Conservation (phyloP, 2,113 vertebrate genomes). For the Vulpes ferrilata region DNA sequence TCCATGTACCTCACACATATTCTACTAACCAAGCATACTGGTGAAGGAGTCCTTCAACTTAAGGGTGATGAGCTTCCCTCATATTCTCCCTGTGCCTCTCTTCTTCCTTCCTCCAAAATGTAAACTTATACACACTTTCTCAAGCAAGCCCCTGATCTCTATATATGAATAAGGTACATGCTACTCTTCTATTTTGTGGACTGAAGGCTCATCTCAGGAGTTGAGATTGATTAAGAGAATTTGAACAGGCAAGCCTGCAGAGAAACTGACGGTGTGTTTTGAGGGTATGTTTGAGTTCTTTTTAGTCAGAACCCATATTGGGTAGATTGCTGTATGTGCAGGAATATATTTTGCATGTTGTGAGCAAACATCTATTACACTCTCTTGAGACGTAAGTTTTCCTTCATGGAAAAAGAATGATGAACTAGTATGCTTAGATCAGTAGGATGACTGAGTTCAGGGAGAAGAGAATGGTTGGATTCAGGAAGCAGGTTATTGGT, state of each 20-base stretch:
- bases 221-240: neutral
- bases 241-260: neutral
- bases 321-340: neutral
- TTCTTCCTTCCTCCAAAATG: neutral
- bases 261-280: neutral
- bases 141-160: neutral
- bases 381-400: neutral
- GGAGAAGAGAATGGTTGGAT: neutral
- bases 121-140: too few species aligned
- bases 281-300: neutral
- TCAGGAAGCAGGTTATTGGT: neutral
- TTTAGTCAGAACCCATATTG: neutral
- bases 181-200: neutral
- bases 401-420: neutral
- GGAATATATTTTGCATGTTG: neutral
- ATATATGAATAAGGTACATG: neutral
- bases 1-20: fast-evolving
- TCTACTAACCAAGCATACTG: neutral
- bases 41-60: neutral
- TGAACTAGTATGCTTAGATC: neutral
- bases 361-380: neutral
- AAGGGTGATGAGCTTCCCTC: neutral
- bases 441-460: neutral
- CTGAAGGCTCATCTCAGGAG: neutral
- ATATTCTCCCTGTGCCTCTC: fast-evolving